Evolutionary conservation across 2,113 vertebrate species (phyloP).

Genomic region (Platichthys flesus): DNA sequence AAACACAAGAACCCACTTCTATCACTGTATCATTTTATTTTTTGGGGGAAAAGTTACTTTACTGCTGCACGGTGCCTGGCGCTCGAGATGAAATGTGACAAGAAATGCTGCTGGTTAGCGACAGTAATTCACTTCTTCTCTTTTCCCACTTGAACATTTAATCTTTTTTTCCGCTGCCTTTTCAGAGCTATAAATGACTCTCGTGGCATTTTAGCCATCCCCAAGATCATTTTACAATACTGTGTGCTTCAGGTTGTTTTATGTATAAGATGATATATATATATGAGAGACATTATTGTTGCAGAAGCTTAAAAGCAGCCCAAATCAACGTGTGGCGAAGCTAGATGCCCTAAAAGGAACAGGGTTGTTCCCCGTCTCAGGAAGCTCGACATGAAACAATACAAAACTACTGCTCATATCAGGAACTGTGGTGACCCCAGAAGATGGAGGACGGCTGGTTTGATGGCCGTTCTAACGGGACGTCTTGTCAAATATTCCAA

Average conservation of each 20-base stretch:
- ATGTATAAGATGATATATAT: conserved; percentile 25
- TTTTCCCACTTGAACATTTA: conserved; percentile 13
- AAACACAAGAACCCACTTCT: conserved; percentile 18
- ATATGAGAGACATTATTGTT: conserved; percentile 13
- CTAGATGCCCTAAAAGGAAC: conserved; percentile 13
- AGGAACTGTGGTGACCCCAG: conserved; percentile 45
- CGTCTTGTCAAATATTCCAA: conserved; percentile 24
- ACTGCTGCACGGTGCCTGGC: conserved; percentile 55
- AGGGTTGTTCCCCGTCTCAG: conserved; percentile 47
- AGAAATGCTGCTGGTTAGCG: conserved; percentile 78
- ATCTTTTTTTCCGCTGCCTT: conserved; percentile 25
- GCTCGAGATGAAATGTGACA: conserved; percentile 46
- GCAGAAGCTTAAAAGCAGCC: conserved; percentile 44
- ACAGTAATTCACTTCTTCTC: conserved; percentile 41
- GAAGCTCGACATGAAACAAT: conserved; percentile 43
- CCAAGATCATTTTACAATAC: conserved; percentile 31
- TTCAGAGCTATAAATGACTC: conserved; percentile 27
- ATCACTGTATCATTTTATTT: conserved; percentile 28
- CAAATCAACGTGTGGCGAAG: conserved; percentile 13
- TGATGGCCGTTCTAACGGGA: conserved; percentile 2
- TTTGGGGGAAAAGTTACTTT: conserved; percentile 17
- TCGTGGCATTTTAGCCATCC: conserved; percentile 18
- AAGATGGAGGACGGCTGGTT: conserved; percentile 11
- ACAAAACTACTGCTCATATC: conserved; percentile 32
- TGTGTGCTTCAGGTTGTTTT: conserved; percentile 35